Conservation (phyloP, 1,140 invertebrate species). For the Bicyclus anynana region DNA sequence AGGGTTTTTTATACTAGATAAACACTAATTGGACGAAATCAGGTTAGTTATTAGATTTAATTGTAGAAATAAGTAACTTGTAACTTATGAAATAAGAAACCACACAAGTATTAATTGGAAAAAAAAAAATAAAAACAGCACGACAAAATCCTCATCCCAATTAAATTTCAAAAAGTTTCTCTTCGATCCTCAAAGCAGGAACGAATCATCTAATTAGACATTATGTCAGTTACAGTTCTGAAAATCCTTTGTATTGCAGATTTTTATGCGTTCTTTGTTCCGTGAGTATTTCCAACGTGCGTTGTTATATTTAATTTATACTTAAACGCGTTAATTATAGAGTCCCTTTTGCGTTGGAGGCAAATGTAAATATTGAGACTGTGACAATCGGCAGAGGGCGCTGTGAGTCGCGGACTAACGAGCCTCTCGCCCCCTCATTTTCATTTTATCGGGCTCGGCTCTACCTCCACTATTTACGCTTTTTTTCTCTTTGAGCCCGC, state of each 20-base stretch:
- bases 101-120: not conserved
- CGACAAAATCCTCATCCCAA: constrained; percentile 9
- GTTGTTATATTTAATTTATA: not conserved
- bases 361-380: constrained; percentile 45
- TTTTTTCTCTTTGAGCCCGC: constrained; percentile 4
- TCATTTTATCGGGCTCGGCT: constrained; percentile 50
- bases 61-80: too few species aligned
- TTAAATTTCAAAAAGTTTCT: constrained; percentile 21
- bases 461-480: constrained; percentile 22
- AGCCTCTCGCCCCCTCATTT: constrained; percentile 56
- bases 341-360: constrained; percentile 30
- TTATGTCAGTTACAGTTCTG: constrained; percentile 64
- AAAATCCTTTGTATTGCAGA: constrained; percentile 65
- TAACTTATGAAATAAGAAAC: not conserved
- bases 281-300: constrained; percentile 38
- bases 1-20: too few species aligned
- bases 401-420: constrained; percentile 52
- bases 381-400: constrained; percentile 53
- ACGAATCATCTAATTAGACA: constrained; percentile 66
- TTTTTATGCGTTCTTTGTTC: constrained; percentile 67
- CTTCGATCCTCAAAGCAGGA: constrained; percentile 27
- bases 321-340: constrained; percentile 13
- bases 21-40: too few species aligned
- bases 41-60: too few species aligned
- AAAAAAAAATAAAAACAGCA: not conserved